These are phyloP conservation scores for Sinelater perroti DNA, from an alignment of 2,888 invertebrate species.

Conservation along the genomic window DNA sequence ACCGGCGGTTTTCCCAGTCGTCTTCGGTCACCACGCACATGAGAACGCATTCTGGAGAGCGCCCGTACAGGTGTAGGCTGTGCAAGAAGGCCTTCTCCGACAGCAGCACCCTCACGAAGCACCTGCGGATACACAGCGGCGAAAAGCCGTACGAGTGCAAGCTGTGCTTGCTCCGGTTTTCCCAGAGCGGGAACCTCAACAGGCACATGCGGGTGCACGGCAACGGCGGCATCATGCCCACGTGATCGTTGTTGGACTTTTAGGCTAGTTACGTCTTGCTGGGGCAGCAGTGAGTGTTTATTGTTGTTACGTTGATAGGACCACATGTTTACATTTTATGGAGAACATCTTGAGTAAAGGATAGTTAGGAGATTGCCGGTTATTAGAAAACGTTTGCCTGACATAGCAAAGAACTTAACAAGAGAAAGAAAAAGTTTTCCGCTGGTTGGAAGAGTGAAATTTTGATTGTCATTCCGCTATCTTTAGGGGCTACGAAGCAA, in stretches of 20 bases:
- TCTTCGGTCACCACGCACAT: constrained; percentile 98
- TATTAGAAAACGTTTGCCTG: too few species aligned
- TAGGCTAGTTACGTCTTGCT: too few species aligned
- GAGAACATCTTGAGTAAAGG: too few species aligned
- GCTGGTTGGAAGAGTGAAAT: too few species aligned
- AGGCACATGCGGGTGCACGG: constrained; percentile 98
- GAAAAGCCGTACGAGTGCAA: constrained; percentile 99
- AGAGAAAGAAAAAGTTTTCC: too few species aligned
- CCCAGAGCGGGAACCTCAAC: constrained; percentile 98
- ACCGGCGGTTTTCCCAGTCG: constrained; percentile 94
- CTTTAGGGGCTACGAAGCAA: too few species aligned
- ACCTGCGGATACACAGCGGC: constrained; percentile 88
- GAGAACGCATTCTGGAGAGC: constrained; percentile 99
- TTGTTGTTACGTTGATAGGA: too few species aligned
- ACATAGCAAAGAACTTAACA: too few species aligned
- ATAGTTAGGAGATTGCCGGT: too few species aligned
- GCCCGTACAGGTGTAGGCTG: constrained; percentile 91
- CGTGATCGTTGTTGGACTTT: constrained; percentile 40
- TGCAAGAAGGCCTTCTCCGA: constrained; percentile 99
- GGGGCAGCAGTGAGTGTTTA: too few species aligned
- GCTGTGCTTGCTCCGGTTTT: constrained; percentile 93
- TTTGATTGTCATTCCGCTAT: too few species aligned
- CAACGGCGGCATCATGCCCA: constrained; percentile 57
- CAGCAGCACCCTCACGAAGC: constrained; percentile 97
- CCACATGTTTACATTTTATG: too few species aligned